phyloP scores from a whole-genome alignment of 2,797 vertebrate species.

The Phataginus tricuspis region DNA sequence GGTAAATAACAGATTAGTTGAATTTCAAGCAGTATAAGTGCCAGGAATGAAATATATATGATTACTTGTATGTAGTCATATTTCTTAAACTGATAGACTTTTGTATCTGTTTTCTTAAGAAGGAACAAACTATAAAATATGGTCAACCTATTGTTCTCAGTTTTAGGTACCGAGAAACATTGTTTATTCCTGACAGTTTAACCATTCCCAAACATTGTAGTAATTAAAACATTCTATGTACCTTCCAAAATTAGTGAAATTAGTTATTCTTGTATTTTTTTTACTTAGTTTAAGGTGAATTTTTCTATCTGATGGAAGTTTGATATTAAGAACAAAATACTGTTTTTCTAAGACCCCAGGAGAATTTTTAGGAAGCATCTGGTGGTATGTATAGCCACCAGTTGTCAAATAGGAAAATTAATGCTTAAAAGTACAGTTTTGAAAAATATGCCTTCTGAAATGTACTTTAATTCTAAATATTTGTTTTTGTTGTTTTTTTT shows the following conservation, averaged over 20 bases:
- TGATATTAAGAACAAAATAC: neutral
- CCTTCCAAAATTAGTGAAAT: slow-evolving; percentile 27
- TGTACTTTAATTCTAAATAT: neutral
- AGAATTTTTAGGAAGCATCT: neutral
- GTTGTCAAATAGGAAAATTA: slow-evolving; percentile 1
- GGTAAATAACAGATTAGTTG: neutral
- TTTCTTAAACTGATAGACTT: neutral
- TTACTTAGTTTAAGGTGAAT: neutral
- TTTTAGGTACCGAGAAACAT: neutral
- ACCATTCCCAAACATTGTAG: neutral
- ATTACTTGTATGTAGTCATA: neutral
- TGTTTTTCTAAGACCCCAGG: neutral
- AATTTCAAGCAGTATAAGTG: neutral
- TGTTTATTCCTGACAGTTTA: neutral
- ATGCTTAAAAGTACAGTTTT: neutral
- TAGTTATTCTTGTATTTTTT: slow-evolving; percentile 8
- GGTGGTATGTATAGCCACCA: neutral
- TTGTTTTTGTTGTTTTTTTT: neutral
- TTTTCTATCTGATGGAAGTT: neutral
- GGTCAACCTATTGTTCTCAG: neutral
- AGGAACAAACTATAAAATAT: neutral
- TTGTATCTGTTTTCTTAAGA: slow-evolving; percentile 3
- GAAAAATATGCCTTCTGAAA: neutral
- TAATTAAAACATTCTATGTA: slow-evolving; percentile 21
- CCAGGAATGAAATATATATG: neutral